Base-by-base conservation (phyloP, 2,113 vertebrate genomes). In the Melanocharis versteri region DNA sequence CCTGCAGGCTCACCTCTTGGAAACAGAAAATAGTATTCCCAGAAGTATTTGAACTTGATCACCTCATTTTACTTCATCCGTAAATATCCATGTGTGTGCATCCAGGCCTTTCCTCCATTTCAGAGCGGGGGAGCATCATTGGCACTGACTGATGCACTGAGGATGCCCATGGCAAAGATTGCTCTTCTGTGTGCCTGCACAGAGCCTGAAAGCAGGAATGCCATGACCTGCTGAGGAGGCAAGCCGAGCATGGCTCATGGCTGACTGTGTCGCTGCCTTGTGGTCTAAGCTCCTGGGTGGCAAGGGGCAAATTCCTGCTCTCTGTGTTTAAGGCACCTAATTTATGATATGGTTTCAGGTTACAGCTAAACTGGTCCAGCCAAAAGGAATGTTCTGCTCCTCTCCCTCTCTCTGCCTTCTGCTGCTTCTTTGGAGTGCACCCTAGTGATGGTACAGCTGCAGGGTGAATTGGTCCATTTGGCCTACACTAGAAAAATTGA, bases 251-350 rank as follows among this genome's bases (percentile, higher is more conserved):
- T 20, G 48, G 42, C 60, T 80, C 22, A 12, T 64, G 68, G 64
- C 51, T 47, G 90, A 50, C 9, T 4, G 0, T 50, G 64, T 53
- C 3, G 0, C 69, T 90, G 76, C 39, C 42, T 13, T 88, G 64
- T 47, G 31, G 61, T 33, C 79, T 71, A n/a, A 92, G 33, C 66
- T 91, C 19, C 84, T 84, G 84, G 77, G 81, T 94, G 81, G 73
- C 73, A 93, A 70, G 64, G 83, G 51, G 60, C 64, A 75, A 91
- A 93, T 87, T 89, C 47, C 69, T 70, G 31, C 56, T 61, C 21
- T 68, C 50, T 79, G 11, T 86, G 47, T 87, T 89, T 70, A 66
- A 93, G 56, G 44, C 73, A 89, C 44, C 35, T 84, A 24, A 53
- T 82, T 89, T 82, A 60, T 31, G 30, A 20, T 14, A 16, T 1